Conservation (phyloP, 2,888 invertebrate genomes). For the Allygus modestus region DNA sequence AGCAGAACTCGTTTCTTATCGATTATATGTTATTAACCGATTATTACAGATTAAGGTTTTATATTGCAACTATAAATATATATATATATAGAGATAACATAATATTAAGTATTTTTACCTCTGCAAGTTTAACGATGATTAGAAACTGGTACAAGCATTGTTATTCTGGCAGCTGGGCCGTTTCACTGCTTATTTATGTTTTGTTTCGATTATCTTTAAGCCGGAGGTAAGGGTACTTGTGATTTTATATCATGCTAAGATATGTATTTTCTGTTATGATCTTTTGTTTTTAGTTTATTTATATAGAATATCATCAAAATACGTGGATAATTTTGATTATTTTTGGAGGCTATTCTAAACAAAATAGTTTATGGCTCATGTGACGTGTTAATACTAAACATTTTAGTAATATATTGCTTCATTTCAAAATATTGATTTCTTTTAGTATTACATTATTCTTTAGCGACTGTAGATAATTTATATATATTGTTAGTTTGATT, state of each 20-base stretch:
- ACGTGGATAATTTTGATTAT: not conserved
- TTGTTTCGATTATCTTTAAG: conserved; percentile 13
- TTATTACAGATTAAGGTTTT: conserved; percentile 42
- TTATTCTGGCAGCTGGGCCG: conserved; percentile 17
- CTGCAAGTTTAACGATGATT: conserved; percentile 15
- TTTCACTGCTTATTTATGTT: conserved; percentile 10
- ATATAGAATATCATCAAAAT: conserved; percentile 7
- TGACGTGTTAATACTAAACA: conserved; percentile 1
- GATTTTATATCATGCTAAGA: conserved; percentile 16
- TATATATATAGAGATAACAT: conserved; percentile 38
- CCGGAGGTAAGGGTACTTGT: conserved; percentile 37
- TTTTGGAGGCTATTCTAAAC: not conserved
- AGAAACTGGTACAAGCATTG: not conserved
- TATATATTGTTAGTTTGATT: conserved; percentile 43
- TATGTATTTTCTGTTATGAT: not conserved
- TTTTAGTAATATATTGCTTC: conserved; percentile 13
- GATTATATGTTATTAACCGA: conserved; percentile 18
- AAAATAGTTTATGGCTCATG: not conserved
- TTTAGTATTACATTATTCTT: conserved; percentile 24
- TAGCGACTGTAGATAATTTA: conserved; percentile 49
- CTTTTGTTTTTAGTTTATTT: conserved; percentile 30
- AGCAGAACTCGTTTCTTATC: conserved; percentile 38
- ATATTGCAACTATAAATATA: conserved; percentile 56
- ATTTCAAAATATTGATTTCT: not conserved
- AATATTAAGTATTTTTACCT: conserved; percentile 40